Conservation (phyloP, 1,140 invertebrate genomes). For the Lucilia sericata region DNA sequence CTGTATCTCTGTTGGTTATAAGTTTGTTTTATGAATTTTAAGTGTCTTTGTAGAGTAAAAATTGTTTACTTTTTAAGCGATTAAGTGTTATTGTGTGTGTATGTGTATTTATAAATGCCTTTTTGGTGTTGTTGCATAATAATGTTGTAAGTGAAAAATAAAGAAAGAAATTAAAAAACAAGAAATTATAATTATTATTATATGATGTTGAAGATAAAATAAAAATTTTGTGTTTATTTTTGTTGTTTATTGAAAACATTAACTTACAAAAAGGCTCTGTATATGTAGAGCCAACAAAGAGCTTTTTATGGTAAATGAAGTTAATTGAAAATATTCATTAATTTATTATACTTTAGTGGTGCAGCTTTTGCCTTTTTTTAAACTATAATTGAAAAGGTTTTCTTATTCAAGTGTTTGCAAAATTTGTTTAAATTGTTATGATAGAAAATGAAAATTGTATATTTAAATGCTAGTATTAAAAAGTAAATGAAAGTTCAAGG, state of each 20-base stretch:
- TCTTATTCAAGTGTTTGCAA: too few relatives aligned
- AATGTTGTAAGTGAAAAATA: slow-evolving; percentile 24
- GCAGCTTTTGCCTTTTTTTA: not conserved
- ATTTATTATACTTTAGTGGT: slow-evolving; percentile 13
- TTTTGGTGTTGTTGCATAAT: slow-evolving; percentile 21
- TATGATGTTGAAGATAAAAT: not conserved
- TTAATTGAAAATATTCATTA: slow-evolving; percentile 37
- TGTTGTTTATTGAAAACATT: not conserved
- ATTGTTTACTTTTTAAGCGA: slow-evolving; percentile 44
- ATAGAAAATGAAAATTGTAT: too few relatives aligned
- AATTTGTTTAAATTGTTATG: too few relatives aligned
- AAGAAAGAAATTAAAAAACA: not conserved
- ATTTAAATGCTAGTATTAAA: too few relatives aligned
- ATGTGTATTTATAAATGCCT: not conserved
- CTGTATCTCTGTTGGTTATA: slow-evolving; percentile 17
- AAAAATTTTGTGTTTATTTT: not conserved
- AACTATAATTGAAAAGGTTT: not conserved
- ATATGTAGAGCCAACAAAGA: not conserved
- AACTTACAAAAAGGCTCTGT: not conserved
- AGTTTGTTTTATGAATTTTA: slow-evolving; percentile 44
- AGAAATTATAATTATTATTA: slow-evolving; percentile 20
- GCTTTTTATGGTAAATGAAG: slow-evolving; percentile 32
- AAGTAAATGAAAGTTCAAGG: too few relatives aligned
- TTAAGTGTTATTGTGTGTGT: slow-evolving; percentile 28
- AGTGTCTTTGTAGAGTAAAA: slow-evolving; percentile 43